phyloP scores from a whole-genome alignment of 2,888 invertebrate species.

The Rhorus exstirpatorius region DNA sequence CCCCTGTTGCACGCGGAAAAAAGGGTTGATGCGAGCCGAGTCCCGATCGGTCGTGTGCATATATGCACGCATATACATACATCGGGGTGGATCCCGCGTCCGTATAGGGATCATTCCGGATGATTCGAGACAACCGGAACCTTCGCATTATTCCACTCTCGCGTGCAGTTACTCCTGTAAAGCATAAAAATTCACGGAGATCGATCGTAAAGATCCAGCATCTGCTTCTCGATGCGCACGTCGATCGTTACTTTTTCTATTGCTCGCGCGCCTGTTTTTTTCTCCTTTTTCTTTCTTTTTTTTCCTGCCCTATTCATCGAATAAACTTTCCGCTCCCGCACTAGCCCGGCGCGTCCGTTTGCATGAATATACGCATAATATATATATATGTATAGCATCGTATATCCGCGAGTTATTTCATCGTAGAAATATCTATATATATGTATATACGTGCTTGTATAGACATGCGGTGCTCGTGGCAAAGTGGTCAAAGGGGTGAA shows the following conservation, averaged over 20 bases:
- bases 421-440: not conserved
- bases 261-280: slow-evolving; percentile 26
- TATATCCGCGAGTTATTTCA: slow-evolving; percentile 46
- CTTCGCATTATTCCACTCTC: slow-evolving; percentile 66
- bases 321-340: slow-evolving; percentile 56
- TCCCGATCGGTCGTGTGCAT: slow-evolving; percentile 5
- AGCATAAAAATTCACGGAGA: slow-evolving; percentile 36
- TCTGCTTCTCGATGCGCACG: slow-evolving; percentile 61
- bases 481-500: slow-evolving; percentile 75
- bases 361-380: slow-evolving; percentile 21
- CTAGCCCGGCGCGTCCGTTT: slow-evolving; percentile 44
- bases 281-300: slow-evolving; percentile 35
- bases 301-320: slow-evolving; percentile 42
- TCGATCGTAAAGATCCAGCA: slow-evolving; percentile 62
- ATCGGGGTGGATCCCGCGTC: not conserved
- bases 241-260: slow-evolving; percentile 61
- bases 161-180: slow-evolving; percentile 52
- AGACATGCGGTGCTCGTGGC: slow-evolving; percentile 68
- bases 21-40: slow-evolving; percentile 52
- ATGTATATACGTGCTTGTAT: not conserved
- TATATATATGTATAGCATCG: slow-evolving; percentile 42
- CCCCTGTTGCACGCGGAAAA: slow-evolving; percentile 60
- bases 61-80: slow-evolving; percentile 13
- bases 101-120: slow-evolving; percentile 46
- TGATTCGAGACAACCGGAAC: slow-evolving; percentile 52